phyloP scores from a whole-genome alignment of 1,140 invertebrate species.

The Aleiodes sp. region DNA sequence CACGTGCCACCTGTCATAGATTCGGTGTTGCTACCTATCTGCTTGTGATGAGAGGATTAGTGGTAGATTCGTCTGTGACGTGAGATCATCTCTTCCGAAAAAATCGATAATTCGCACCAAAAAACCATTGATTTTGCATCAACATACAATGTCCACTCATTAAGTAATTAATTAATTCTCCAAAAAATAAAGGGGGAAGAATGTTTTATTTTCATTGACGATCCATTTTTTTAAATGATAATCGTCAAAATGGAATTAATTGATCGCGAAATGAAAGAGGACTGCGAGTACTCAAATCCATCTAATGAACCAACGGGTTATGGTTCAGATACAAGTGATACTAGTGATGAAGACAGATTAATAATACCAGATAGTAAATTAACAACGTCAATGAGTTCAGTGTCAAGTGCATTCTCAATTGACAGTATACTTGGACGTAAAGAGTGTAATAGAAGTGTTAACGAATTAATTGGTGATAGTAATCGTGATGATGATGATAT shows the following conservation, averaged over 20 bases:
- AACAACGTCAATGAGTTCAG: background rate
- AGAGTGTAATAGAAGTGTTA: background rate
- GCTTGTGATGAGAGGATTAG: constrained; percentile 27
- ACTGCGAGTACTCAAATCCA: background rate
- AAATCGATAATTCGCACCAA: background rate
- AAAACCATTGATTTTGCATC: no score
- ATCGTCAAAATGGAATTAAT: background rate
- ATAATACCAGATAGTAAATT: background rate
- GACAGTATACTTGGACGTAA: constrained; percentile 41
- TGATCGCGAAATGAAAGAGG: background rate
- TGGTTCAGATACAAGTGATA: constrained; percentile 25
- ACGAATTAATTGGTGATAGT: background rate
- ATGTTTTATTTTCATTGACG: no score
- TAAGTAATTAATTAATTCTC: no score
- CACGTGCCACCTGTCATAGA: constrained; percentile 40
- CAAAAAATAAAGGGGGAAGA: no score
- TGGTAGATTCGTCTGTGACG: constrained; percentile 32
- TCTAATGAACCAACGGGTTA: constrained; percentile 12
- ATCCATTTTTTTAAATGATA: background rate
- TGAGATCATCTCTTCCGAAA: background rate
- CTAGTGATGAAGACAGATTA: background rate
- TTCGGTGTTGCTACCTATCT: constrained; percentile 25
- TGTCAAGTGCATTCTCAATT: constrained; percentile 28
- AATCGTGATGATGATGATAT: constrained; percentile 1
- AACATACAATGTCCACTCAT: no score